Conservation (phyloP, 2,797 vertebrate genomes). For the Danio kyathit region DNA sequence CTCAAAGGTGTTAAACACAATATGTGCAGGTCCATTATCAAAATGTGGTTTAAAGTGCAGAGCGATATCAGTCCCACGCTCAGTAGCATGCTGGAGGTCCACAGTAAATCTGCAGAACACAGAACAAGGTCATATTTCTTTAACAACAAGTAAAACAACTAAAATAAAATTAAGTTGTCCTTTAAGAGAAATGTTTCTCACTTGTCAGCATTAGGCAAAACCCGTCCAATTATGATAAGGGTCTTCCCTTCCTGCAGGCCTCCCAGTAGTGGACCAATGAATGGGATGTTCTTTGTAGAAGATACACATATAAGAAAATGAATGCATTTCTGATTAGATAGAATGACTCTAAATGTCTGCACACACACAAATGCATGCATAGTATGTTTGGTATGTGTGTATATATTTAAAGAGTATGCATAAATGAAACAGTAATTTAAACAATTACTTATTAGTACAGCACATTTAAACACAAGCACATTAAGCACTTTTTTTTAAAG, state of each 20-base stretch:
- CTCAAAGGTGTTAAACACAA: conserved; percentile 73
- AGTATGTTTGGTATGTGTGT: too few relatives aligned
- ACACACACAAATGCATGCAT: too few relatives aligned
- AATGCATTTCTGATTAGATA: too few relatives aligned
- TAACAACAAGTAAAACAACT: not conserved
- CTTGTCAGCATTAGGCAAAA: conserved; percentile 47
- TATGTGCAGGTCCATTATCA: conserved; percentile 57
- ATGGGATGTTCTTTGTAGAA: conserved; percentile 41
- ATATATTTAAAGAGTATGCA: too few relatives aligned
- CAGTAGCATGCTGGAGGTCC: conserved; percentile 46
- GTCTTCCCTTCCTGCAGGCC: conserved; percentile 58
- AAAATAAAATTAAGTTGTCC: not conserved
- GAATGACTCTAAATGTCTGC: too few relatives aligned
- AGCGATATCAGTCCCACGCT: conserved; percentile 64
- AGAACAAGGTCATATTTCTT: not conserved
- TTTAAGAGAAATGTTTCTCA: conserved; percentile 5
- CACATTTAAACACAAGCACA: too few relatives aligned
- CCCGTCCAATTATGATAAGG: conserved; percentile 46
- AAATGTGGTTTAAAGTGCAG: conserved; percentile 79
- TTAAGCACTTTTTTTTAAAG: too few relatives aligned
- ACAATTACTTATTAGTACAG: too few relatives aligned
- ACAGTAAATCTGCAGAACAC: conserved; percentile 57
- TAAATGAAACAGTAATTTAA: too few relatives aligned
- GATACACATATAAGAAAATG: not conserved
- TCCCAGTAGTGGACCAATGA: conserved; percentile 45